Evolutionary conservation across 1,140 invertebrate species (phyloP), one percentile per base, ranked within the genome.

Genomic region (Spodoptera frugiperda): DNA sequence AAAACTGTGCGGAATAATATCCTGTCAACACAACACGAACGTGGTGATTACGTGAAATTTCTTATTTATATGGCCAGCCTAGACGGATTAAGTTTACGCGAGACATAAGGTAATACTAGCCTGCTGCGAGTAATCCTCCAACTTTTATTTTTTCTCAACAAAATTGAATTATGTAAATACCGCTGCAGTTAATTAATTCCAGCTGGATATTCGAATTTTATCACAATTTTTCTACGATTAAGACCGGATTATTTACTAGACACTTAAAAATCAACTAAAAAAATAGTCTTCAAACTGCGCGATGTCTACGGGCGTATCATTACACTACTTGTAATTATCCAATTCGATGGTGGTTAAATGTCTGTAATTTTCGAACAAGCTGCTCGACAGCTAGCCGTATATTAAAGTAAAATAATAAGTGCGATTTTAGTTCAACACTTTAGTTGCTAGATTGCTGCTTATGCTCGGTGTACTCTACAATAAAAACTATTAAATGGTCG

Each of bases 281-380:
- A 87, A 61, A 84, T 73, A 21, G 78, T 55, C 54, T 70, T 59
- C 48, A 89, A 87, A 89, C 80, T 85, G 81, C 79, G 78, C 48
- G 72, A 86, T 83, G 82, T 84, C 82, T 83, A 82, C 81, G 78
- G 70, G 79, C 83, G 54, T 86, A 84, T 88, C 79, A 87, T 85
- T 87, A 81, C 80, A 83, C 67, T 54, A 78, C 51, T 81, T 73
- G 80, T 86, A 86, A 90, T 88, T 89, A 89, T 89, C 84, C 86
- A 89, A 88, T 91, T 87, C 80, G 82, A 86, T 83, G 82, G 76
- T 76, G 51, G 82, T 84, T 89, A 80, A 87, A 84, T 87, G 81
- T 86, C 78, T 90, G 83, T 89, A 83, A 92, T 92, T 92, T 90
- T 83, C 78, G 80, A 81, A 82, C 77, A 54, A 84, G 83, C 79